Evolutionary conservation across 2,888 invertebrate species (phyloP).

Genomic region (Hemistola chrysoprasaria): DNA sequence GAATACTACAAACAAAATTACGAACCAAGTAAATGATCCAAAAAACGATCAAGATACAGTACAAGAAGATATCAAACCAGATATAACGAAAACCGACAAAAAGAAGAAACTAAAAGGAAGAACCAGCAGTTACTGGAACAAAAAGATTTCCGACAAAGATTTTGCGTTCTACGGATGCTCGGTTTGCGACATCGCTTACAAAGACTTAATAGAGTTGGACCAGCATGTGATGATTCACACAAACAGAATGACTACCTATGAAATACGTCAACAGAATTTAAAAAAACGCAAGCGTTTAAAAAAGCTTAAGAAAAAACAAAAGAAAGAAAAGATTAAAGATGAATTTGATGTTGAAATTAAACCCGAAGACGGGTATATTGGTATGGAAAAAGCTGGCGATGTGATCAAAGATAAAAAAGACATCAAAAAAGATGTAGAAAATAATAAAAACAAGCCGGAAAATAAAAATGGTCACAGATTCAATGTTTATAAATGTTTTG

Average conservation of each 20-base stretch:
- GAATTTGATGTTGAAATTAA: slow-evolving; percentile 58
- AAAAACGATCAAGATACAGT: too few relatives aligned
- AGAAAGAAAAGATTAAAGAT: slow-evolving; percentile 44
- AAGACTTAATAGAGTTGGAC: slow-evolving; percentile 52
- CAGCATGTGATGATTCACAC: slow-evolving; percentile 63
- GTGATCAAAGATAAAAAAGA: slow-evolving; percentile 29
- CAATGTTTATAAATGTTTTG: slow-evolving; percentile 72
- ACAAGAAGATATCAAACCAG: slow-evolving; percentile 35
- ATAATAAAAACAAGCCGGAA: slow-evolving; percentile 17
- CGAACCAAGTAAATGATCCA: too few relatives aligned
- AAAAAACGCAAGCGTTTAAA: slow-evolving; percentile 55
- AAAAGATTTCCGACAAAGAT: slow-evolving; percentile 58
- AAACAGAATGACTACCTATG: slow-evolving; percentile 67
- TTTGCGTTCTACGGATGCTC: slow-evolving; percentile 70
- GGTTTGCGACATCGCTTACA: slow-evolving; percentile 60
- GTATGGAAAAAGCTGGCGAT: slow-evolving; percentile 53
- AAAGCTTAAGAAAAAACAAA: slow-evolving; percentile 54
- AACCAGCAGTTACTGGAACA: slow-evolving; percentile 57
- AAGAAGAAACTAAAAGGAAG: slow-evolving; percentile 35
- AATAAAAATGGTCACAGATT: slow-evolving; percentile 32
- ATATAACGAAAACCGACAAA: too few relatives aligned
- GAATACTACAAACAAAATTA: too few relatives aligned
- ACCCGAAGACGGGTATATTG: slow-evolving; percentile 71
- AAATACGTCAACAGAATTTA: slow-evolving; percentile 59
- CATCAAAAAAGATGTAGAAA: slow-evolving; percentile 8